A percentile compares a stretch with the other conserved stretches of the same genome.
Conservation (phyloP, 2,888 invertebrate genomes). For the Trissolcus japonicus region DNA sequence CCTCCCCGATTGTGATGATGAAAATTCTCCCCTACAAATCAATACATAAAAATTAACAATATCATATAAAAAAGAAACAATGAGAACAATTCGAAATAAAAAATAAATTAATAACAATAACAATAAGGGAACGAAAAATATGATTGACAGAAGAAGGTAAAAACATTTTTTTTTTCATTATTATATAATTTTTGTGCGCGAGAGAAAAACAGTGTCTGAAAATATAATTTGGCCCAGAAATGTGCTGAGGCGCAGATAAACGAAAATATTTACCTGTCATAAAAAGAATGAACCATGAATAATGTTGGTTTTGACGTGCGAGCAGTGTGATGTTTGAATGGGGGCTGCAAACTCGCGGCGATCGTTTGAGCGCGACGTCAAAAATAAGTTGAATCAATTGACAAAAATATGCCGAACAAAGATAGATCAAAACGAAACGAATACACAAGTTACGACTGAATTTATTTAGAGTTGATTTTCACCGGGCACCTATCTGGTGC, state of each 20-base stretch:
- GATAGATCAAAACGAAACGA: conserved; percentile 7
- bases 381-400: conserved; percentile 24
- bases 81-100: not conserved
- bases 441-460: conserved; percentile 27
- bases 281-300: no score
- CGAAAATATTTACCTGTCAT: no score
- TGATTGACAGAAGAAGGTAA: not conserved
- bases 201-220: no score
- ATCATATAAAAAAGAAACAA: not conserved
- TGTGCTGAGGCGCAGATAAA: no score
- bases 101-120: not conserved
- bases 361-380: not conserved
- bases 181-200: no score
- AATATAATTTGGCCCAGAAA: no score
- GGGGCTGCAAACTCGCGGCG: not conserved
- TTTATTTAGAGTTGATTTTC: conserved; percentile 48
- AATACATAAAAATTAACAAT: no score
- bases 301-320: no score
- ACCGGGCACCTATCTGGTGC: conserved; percentile 36
- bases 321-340: no score
- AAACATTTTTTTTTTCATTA: no score
- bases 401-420: conserved; percentile 23
- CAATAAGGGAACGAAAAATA: no score
- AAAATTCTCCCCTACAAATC: conserved; percentile 25
- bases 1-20: conserved; percentile 68